phyloP scores from a whole-genome alignment of 2,797 vertebrate genomes.

The Danio tinwini region DNA sequence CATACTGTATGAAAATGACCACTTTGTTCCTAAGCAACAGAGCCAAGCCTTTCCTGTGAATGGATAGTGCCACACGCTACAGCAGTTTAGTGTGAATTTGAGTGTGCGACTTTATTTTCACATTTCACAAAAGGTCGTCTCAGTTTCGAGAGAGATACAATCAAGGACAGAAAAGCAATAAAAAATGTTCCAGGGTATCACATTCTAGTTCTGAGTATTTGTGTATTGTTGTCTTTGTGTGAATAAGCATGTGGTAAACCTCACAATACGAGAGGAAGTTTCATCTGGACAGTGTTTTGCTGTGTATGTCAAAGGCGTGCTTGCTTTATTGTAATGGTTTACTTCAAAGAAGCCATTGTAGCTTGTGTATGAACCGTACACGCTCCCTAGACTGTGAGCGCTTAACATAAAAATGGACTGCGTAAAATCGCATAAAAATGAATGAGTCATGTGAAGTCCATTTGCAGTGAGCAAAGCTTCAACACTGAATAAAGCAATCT shows the following conservation, averaged over 20 bases:
- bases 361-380: background rate
- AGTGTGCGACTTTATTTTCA: slow-evolving; percentile 24
- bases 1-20: slow-evolving; percentile 66
- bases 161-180: slow-evolving; percentile 4
- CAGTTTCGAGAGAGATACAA: background rate
- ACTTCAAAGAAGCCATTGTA: slow-evolving; percentile 21
- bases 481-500: background rate
- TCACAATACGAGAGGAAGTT: background rate
- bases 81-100: slow-evolving; percentile 42
- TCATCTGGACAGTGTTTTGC: background rate
- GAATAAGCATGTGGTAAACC: background rate
- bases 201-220: background rate
- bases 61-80: slow-evolving; percentile 49
- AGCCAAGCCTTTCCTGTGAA: slow-evolving; percentile 57
- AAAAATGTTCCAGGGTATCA: background rate
- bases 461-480: background rate
- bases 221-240: slow-evolving; percentile 12
- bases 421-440: background rate
- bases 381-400: slow-evolving; percentile 11
- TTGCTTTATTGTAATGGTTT: slow-evolving; percentile 49
- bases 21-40: slow-evolving; percentile 61
- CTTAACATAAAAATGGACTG: background rate
- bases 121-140: background rate
- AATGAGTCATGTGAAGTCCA: background rate
- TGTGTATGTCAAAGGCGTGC: slow-evolving; percentile 43